Base-by-base conservation (phyloP, 2,888 invertebrate species). In the Coenonympha glycerion region DNA sequence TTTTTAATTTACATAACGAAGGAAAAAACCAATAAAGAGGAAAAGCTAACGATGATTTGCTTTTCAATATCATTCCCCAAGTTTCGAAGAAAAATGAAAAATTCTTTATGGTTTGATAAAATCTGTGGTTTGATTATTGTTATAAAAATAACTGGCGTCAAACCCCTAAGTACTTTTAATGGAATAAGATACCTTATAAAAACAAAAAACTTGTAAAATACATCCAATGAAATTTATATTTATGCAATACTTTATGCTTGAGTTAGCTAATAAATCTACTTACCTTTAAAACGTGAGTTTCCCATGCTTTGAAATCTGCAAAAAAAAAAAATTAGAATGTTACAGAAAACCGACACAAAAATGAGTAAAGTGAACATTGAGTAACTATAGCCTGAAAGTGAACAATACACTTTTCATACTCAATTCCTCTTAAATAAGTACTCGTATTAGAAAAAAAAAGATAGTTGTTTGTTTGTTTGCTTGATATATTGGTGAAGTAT, bases 1-100 rank as follows among this genome's bases (percentile, higher is more conserved):
- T 21, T 15, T 39, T 42, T 42, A 47, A 52, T 52, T 52, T 45
- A 6, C 45, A 53, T 47, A 47, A 31, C 47, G 40, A 49, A 22
- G 31, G 21, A 45, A 49, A n/a, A 39, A 47, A 22, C 40, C 46
- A 34, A 52, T 37, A 47, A 28, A 42, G 22, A 30, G 28, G 52
- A 51, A 52, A n/a, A 49, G 49, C 53, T 54, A 52, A 53, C 53
- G 52, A 56, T 56, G 51, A 54, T 56, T 57, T 54, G 49, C 46
- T 41, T 52, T 54, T 52, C 49, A 49, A 53, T 47, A 53, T 51
- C 48, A 48, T 49, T 45, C 49, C 48, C 48, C 39, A 26, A 48
- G 26, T 34, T 36, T 39, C 33, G 31, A 46, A 44, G 18, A 47
- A 37, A 54, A 56, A 58, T 55, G 54, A 58, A 56, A 59, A 56